Base-by-base conservation (phyloP, 2,113 vertebrate species). In the Lepidothrix coronata region DNA sequence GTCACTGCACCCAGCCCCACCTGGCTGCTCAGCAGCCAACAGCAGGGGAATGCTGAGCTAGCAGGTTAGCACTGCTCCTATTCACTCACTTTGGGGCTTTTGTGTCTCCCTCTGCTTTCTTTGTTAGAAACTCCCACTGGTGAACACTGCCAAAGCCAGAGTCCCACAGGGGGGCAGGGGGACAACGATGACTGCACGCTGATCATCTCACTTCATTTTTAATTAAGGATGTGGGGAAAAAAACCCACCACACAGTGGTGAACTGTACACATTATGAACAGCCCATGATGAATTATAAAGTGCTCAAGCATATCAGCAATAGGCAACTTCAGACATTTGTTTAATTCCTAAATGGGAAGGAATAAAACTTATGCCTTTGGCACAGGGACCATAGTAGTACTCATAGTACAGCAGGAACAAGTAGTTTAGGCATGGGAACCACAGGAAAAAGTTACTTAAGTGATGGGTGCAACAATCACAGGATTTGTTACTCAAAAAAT, bases 121-220 rank as follows among this genome's bases (percentile, higher is more conserved):
- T 23, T 35, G 55, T 55, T 82, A 55, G 8, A 35, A 86, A 46
- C 33, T 46, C 35, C 18, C 46, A 33, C 15, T 24, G 49, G 54
- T 24, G 58, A 85, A 54, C 39, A 17, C 35, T 59, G 52, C 21
- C 52, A 62, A 79, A 84, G 33, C 33, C 37, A 12, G 49, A 85
- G 46, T 25, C 22, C 22, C 54, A 51, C 1, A 31, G 0, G 9
- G 6, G 8, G 24, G 16, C 20, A 24, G 8, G 14, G 31, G 33
- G 6, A 35, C 6, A 6, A 27, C 0, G 0, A 72, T 3, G 21
- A 67, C 25, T 28, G 11, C 41, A 55, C 24, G 39, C 5, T 48
- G 16, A 76, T 33, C 44, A 49, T 58, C 51, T 87, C 39, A 11
- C 24, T 33, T 79, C 6, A 87, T 61, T 89, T 85, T 85, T 66